A percentile compares a stretch with the other conserved stretches of the same genome.
Evolutionary conservation across 2,113 vertebrate species (phyloP).

Genomic region (Henicopernis longicauda): DNA sequence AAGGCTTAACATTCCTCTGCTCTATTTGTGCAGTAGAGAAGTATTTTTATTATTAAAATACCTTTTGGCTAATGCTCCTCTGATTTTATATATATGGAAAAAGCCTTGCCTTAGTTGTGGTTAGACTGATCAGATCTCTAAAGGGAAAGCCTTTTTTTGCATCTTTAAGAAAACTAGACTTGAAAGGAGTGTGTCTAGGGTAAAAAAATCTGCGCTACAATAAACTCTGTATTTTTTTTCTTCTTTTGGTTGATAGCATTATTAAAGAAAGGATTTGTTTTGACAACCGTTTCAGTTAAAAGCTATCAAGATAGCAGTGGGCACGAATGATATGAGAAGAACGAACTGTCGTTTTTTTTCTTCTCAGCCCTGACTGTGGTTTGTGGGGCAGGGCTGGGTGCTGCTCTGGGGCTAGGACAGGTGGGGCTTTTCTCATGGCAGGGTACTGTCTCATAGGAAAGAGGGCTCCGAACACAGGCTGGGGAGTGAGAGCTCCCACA

Average conservation of each 20-base stretch:
- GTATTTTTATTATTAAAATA: background rate
- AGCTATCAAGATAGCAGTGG: background rate
- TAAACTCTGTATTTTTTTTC: background rate
- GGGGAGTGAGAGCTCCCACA: background rate
- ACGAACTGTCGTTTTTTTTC: background rate
- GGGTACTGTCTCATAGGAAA: background rate
- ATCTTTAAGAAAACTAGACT: background rate
- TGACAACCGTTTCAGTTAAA: background rate
- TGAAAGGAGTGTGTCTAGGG: background rate
- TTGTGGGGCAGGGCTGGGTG: background rate
- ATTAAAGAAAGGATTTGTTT: slow-evolving; percentile 28
- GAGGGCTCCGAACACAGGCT: background rate
- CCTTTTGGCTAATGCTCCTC: slow-evolving; percentile 8
- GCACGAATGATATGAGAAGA: accelerated
- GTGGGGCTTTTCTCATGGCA: background rate
- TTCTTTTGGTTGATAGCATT: background rate
- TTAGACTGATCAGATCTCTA: background rate
- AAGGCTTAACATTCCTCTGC: background rate
- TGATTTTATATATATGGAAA: background rate
- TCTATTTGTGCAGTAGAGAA: background rate
- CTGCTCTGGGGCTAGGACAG: background rate
- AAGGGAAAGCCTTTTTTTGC: background rate
- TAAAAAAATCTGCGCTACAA: background rate
- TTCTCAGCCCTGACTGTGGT: background rate
- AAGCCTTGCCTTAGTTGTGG: background rate